Evolutionary conservation across 23 tunicate species (phyloP).

Genomic region (Styela clava): DNA sequence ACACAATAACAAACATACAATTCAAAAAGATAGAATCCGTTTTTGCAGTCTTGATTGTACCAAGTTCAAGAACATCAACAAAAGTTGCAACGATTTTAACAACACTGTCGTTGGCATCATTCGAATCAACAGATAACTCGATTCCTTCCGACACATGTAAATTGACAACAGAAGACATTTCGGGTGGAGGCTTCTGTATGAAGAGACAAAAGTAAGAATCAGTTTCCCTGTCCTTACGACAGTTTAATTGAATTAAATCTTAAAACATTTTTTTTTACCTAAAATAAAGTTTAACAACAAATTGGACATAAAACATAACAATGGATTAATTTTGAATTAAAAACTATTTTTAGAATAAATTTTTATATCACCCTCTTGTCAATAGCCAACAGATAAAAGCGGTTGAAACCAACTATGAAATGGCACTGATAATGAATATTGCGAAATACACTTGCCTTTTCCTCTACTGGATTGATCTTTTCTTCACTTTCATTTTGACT

Average conservation of each 20-base stretch:
- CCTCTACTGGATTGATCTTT: not conserved
- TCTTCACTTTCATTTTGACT: not conserved
- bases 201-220: too few species aligned
- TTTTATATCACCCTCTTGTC: too few species aligned
- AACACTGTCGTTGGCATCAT: conserved; percentile 8
- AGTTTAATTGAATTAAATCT: not conserved
- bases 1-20: conserved; percentile 5
- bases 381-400: too few species aligned
- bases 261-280: too few species aligned
- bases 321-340: too few species aligned
- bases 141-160: conserved; percentile 14
- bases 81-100: conserved; percentile 10
- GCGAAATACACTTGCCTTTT: not conserved
- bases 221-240: too few species aligned
- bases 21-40: conserved; percentile 9
- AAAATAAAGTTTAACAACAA: too few species aligned
- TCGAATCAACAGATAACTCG: conserved; percentile 20
- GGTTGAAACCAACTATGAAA: too few species aligned
- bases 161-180: not conserved
- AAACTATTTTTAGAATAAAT: too few species aligned
- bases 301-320: too few species aligned
- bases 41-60: not conserved
- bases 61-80: conserved; percentile 10
- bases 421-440: too few species aligned
- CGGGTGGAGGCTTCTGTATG: not conserved